Base-by-base conservation (phyloP, 2,113 vertebrate genomes). In the Anas platyrhynchos region DNA sequence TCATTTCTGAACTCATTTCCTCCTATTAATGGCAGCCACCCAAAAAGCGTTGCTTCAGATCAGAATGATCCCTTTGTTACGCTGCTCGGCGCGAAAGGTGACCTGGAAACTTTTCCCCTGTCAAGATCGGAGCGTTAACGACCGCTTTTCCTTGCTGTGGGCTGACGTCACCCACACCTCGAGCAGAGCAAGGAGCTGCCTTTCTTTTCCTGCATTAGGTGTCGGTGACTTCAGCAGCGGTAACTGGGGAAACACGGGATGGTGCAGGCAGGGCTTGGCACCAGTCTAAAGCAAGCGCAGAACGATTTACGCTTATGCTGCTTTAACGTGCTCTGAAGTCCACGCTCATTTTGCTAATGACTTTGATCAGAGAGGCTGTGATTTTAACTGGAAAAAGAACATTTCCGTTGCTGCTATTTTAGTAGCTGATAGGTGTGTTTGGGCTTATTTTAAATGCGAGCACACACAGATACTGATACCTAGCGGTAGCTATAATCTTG, bases 41-140 rank as follows among this genome's bases (percentile, higher is more conserved):
- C 96, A 94, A 83, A 84, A 91, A 63, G 22, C 58, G 32, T 46
- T 25, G 52, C 16, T 82, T 7, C 4, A 81, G 90, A 66, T 54
- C 88, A 95, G 89, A 95, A 95, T 83, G 95, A 77, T 94, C 77
- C 85, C 83, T 96, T 95, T 97, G 93, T 96, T 97, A 59, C 0
- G 5, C 78, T 82, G 82, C 55, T n/a, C 29, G 1, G 83, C 1
- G 1, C 94, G 85, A 4, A 63, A 91, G 93, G 82, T 94, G 90
- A 93, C 91, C 84, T 96, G 95, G 89, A 94, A 97, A 91, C 83
- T 32, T 86, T 79, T 25, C n/a, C 16, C 50, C 71, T 1, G 3
- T 58, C 1, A 23, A 91, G 89, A 67, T 76, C 46, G 15, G n/a
- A 67, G 61, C 1, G 0, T 59, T 76, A 68, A 32, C 2, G 16